These are phyloP conservation scores for Trimorus sp. DNA, from an alignment of 2,888 invertebrate genomes.

Conservation along the genomic window DNA sequence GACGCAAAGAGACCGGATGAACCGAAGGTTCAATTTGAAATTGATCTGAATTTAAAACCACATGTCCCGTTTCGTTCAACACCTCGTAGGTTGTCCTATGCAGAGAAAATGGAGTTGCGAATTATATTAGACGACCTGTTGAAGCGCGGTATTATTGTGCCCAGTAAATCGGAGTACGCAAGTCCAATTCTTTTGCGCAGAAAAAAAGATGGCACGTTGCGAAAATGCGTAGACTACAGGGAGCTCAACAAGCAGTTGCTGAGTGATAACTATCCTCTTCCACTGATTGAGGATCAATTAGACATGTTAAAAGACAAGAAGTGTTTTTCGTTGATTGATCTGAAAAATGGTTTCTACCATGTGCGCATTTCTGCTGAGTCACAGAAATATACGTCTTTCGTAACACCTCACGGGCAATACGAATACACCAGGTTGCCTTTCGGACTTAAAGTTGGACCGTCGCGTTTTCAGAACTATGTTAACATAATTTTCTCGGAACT, in stretches of 20 bases:
- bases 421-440: slow-evolving; percentile 30
- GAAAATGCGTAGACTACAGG: slow-evolving; percentile 40
- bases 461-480: slow-evolving; percentile 26
- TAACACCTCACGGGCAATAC: slow-evolving; percentile 31
- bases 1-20: too few relatives aligned
- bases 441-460: slow-evolving; percentile 27
- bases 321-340: slow-evolving; percentile 26
- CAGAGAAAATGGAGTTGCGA: background rate
- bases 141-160: too few relatives aligned
- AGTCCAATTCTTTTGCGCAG: slow-evolving; percentile 20
- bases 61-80: background rate
- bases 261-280: slow-evolving; percentile 33
- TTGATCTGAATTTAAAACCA: background rate
- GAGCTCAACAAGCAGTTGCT: slow-evolving; percentile 18
- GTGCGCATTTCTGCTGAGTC: slow-evolving; percentile 24
- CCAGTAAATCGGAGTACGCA: slow-evolving; percentile 11
- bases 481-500: slow-evolving; percentile 21
- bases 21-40: too few relatives aligned
- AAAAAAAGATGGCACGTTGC: slow-evolving; percentile 10
- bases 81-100: background rate
- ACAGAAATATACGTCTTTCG: slow-evolving; percentile 31
- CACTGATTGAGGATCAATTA: slow-evolving; percentile 36
- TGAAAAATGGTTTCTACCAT: slow-evolving; percentile 42
- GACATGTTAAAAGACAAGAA: background rate
- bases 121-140: too few relatives aligned